These are phyloP conservation scores for Panopea generosa DNA, from an alignment of 2,888 invertebrate genomes.

Conservation along the genomic window DNA sequence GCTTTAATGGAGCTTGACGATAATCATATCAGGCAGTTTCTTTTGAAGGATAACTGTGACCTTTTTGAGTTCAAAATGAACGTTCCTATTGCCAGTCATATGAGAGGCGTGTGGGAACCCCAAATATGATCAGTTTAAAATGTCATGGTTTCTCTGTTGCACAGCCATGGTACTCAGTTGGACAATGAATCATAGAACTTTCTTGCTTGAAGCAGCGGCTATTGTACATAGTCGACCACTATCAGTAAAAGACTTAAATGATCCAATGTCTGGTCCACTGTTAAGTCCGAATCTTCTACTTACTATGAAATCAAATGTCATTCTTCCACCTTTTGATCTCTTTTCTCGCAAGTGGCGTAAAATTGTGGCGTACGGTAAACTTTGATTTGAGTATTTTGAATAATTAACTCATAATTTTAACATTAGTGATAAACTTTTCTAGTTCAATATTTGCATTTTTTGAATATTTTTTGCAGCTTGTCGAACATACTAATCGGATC, in stretches of 20 bases:
- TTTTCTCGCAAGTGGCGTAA: conserved; percentile 53
- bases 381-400: no score
- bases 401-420: no score
- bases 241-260: conserved; percentile 42
- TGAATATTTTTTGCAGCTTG: no score
- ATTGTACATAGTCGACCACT: conserved; percentile 64
- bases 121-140: conserved; percentile 64
- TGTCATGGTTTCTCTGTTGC: conserved; percentile 48
- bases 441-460: no score
- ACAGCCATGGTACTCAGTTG: conserved; percentile 31
- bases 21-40: conserved; percentile 21
- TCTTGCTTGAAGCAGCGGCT: conserved; percentile 48
- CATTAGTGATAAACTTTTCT: no score
- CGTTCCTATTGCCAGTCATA: conserved; percentile 67
- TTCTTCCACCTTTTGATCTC: conserved; percentile 56
- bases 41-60: conserved; percentile 33
- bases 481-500: no score
- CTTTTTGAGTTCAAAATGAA: conserved; percentile 57
- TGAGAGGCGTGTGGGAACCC: conserved; percentile 72
- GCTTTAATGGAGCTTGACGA: conserved; percentile 34
- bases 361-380: no score
- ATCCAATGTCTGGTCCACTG: conserved; percentile 42
- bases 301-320: conserved; percentile 50
- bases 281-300: conserved; percentile 63
- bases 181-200: conserved; percentile 54